Evolutionary conservation across 2,888 invertebrate genomes (phyloP).

Genomic region (Melangyna quadrimaculata): DNA sequence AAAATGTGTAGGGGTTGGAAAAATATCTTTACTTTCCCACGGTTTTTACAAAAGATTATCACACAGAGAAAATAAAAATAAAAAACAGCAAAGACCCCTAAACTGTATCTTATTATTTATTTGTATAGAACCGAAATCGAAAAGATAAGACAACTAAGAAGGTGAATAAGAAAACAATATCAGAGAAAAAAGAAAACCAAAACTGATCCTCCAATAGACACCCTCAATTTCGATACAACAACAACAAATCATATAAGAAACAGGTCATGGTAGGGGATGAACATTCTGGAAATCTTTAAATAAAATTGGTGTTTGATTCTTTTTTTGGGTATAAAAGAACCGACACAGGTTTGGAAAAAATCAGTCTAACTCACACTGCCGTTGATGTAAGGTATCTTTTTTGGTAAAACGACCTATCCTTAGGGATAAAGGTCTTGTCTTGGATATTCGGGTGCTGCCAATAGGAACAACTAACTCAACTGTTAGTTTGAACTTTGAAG

Average conservation of each 20-base stretch:
- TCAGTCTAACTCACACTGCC: constrained; percentile 66
- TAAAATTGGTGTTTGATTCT: not conserved
- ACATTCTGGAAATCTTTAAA: not conserved
- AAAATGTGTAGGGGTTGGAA: constrained; percentile 47
- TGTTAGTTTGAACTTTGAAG: not conserved
- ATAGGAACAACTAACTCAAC: not conserved
- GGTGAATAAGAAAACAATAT: constrained; percentile 56
- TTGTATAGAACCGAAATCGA: constrained; percentile 45
- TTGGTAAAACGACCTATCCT: constrained; percentile 28
- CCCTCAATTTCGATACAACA: constrained; percentile 28
- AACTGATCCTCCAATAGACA: constrained; percentile 32
- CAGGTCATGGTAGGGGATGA: constrained; percentile 66
- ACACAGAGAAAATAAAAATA: not conserved
- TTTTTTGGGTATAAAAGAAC: constrained; percentile 59
- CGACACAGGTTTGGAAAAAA: constrained; percentile 35
- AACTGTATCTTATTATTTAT: constrained; percentile 45
- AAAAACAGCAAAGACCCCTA: constrained; percentile 13
- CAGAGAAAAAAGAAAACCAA: constrained; percentile 44
- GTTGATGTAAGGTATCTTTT: constrained; percentile 19
- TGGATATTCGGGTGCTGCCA: not conserved
- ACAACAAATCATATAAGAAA: not conserved
- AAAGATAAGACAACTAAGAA: constrained; percentile 51
- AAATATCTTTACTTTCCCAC: constrained; percentile 58
- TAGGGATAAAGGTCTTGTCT: constrained; percentile 26
- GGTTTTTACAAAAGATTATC: constrained; percentile 43